Conservation (phyloP, 2,888 invertebrate species). For the Plebejus melissa region DNA sequence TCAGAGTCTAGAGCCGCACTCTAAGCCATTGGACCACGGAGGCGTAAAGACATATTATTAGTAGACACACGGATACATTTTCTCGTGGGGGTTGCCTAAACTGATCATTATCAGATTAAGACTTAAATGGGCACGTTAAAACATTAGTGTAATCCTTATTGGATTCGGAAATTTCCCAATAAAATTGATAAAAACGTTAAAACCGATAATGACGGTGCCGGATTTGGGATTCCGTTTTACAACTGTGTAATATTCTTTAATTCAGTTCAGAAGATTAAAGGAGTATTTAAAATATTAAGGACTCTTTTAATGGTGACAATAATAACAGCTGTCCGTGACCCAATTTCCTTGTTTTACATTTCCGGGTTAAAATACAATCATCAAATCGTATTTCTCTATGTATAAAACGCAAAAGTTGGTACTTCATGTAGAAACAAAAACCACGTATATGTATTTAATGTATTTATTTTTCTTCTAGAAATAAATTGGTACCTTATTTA, state of each 20-base stretch:
- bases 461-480: no score
- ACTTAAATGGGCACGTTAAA: background rate
- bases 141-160: background rate
- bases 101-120: background rate
- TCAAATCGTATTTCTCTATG: background rate
- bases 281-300: slow-evolving; percentile 2
- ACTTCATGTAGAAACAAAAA: background rate
- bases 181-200: background rate
- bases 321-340: background rate
- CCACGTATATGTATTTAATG: background rate
- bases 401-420: background rate
- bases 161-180: background rate
- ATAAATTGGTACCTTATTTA: no score
- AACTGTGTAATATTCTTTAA: background rate
- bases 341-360: slow-evolving; percentile 10
- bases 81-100: background rate
- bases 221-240: background rate
- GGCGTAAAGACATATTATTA: no score
- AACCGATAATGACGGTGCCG: background rate
- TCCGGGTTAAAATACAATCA: background rate
- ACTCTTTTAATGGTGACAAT: background rate
- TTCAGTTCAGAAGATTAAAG: background rate
- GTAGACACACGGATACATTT: no score
- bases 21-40: no score
- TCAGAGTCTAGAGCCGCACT: no score